Conservation (phyloP, 2,113 vertebrate species). For the Burhinus oedicnemus region DNA sequence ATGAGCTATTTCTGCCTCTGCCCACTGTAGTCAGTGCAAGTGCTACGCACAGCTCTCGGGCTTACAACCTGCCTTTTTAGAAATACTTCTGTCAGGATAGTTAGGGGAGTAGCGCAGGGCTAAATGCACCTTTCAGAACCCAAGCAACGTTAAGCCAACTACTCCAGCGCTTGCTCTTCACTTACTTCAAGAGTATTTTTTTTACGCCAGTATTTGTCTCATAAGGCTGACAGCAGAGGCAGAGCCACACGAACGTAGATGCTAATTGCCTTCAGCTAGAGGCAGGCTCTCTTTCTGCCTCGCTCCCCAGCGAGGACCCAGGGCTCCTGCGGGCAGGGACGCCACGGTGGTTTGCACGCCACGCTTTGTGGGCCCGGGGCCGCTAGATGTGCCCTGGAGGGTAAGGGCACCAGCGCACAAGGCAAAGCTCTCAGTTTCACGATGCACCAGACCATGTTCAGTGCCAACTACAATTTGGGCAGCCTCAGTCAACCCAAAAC, state of each 20-base stretch:
- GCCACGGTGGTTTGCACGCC: neutral
- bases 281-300: constrained; percentile 23
- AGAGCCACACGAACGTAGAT: constrained; percentile 28
- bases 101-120: neutral
- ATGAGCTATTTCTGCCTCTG: constrained; percentile 17
- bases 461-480: rapidly evolving
- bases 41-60: neutral
- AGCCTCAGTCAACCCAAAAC: neutral
- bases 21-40: neutral
- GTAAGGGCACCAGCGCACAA: rapidly evolving
- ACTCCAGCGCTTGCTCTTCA: neutral
- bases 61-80: neutral
- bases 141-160: neutral
- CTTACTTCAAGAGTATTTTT: neutral
- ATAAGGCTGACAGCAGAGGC: constrained; percentile 16
- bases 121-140: neutral
- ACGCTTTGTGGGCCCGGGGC: neutral
- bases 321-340: neutral
- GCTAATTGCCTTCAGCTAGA: constrained; percentile 41
- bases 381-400: neutral
- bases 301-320: neutral
- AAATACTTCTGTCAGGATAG: neutral
- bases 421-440: neutral
- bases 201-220: neutral
- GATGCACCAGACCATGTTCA: neutral